Base-by-base conservation (phyloP, 2,888 invertebrate genomes). In the Callyntrura sp. region DNA sequence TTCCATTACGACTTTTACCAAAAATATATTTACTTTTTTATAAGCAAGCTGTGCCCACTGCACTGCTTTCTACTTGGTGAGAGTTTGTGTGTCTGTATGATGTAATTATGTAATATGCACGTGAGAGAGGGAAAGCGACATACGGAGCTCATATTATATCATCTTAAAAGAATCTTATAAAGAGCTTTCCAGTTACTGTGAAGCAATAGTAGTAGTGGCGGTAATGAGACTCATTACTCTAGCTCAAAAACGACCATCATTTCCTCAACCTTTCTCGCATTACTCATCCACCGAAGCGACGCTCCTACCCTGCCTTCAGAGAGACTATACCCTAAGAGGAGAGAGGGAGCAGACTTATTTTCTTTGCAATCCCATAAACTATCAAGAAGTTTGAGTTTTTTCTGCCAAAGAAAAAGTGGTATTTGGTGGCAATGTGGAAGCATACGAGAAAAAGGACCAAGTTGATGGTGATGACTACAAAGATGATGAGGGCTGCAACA, bases 141-240 rank as follows among this genome's bases (percentile, higher is more conserved):
- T n/a, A 20, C 51, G 35, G 55, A 55, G 78, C 55, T 51, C 28
- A n/a, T 55, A 51, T 55, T 57, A 55, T 78, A 57, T 28, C 12
- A 51, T 73, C 78, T 78, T 20, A 55, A 78, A 51, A 70, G 23
- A 78, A 55, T 78, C 55, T 45, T 60, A 60, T 43, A 81, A n/a
- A 73, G 78, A 60, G 48, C 65, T 86, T 79, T 62, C 43, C 68
- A 51, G 45, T 73, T 73, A 73, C 45, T 25, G 17, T 73, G 70
- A 45, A 68, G 68, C 45, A 73, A 45, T 73, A 73, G 70, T 62
- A 48, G 35, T 14, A 79, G 76, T 68, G 14, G 25, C 35, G 45
- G 79, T 86, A 86, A 86, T 86, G 86, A 86, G 79, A 35, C 86
- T 86, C 86, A 86, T 86, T 86, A 86, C 86, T 86, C 86, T 86